These are phyloP conservation scores for Ostrea edulis DNA, from an alignment of 1,140 invertebrate genomes.

Conservation along the genomic window DNA sequence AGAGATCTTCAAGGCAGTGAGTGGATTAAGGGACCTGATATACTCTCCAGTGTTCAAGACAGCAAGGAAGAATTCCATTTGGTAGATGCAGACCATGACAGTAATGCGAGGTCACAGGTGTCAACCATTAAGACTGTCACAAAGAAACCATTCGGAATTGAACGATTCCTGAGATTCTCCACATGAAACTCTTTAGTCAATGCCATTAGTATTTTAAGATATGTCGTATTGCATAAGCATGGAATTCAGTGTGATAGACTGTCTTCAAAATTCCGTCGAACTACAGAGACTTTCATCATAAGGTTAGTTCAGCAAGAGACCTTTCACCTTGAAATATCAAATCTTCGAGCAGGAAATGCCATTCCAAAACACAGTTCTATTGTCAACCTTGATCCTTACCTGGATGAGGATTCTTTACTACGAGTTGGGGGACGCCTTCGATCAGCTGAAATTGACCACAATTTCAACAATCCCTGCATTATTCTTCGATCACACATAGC, in stretches of 20 bases:
- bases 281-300: constrained; percentile 25
- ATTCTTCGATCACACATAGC: constrained; percentile 14
- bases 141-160: neutral
- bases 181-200: constrained; percentile 12
- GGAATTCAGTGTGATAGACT: neutral
- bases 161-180: constrained; percentile 25
- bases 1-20: constrained; percentile 10
- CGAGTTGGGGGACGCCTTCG: constrained; percentile 44
- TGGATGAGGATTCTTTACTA: constrained; percentile 43
- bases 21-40: constrained; percentile 39
- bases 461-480: neutral
- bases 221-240: neutral
- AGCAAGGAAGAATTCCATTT: neutral
- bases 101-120: neutral
- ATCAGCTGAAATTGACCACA: neutral
- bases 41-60: neutral
- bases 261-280: neutral
- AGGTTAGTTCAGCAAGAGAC: constrained; percentile 25
- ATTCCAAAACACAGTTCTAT: constrained; percentile 22
- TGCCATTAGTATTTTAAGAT: constrained; percentile 2
- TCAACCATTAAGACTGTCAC: neutral
- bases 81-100: constrained; percentile 40
- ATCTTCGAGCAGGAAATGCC: neutral
- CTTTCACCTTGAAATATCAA: constrained; percentile 32
- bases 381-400: neutral